Percentiles rank a stretch among this genome's conserved stretches.
phyloP scores from a whole-genome alignment of 37 sponge, comb jelly and placozoan genomes.

The Theonella swinhoei region DNA sequence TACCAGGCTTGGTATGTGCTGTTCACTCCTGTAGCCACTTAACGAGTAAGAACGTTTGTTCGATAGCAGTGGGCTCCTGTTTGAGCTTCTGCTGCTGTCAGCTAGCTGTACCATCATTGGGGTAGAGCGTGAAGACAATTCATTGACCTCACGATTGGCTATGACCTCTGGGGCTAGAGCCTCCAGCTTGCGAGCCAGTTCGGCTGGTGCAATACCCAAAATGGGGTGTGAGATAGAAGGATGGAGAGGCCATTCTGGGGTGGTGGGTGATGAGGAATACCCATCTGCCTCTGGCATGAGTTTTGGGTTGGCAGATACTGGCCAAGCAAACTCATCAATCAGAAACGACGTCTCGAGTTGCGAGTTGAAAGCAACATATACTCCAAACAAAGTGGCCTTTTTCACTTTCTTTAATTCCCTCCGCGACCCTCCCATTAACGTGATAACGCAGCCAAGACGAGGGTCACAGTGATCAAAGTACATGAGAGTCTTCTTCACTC shows the following conservation, averaged over 20 bases:
- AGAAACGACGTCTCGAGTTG: constrained; percentile 79
- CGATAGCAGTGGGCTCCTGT: neutral
- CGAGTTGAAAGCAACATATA: constrained; percentile 80
- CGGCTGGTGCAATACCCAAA: neutral
- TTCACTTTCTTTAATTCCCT: constrained; percentile 83
- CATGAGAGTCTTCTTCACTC: constrained; percentile 86
- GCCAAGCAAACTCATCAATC: constrained; percentile 66
- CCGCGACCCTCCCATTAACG: constrained; percentile 73
- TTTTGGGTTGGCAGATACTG: constrained; percentile 4
- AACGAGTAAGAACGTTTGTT: neutral
- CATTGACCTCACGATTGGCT: neutral
- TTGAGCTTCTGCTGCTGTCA: neutral
- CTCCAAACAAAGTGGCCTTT: constrained; percentile 67
- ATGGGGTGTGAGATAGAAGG: constrained; percentile 26
- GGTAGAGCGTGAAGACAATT: neutral
- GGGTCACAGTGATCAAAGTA: constrained; percentile 89
- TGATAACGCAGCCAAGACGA: constrained; percentile 75
- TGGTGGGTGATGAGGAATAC: constrained; percentile 25
- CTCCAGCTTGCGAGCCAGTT: constrained; percentile 12
- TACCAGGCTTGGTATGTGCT: no score
- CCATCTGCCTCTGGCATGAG: constrained; percentile 2
- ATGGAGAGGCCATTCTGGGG: constrained; percentile 50
- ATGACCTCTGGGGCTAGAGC: neutral
- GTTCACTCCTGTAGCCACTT: neutral
- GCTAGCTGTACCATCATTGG: neutral